Evolutionary conservation across 2,888 invertebrate species (phyloP).

Genomic region (Nomada ferruginata): DNA sequence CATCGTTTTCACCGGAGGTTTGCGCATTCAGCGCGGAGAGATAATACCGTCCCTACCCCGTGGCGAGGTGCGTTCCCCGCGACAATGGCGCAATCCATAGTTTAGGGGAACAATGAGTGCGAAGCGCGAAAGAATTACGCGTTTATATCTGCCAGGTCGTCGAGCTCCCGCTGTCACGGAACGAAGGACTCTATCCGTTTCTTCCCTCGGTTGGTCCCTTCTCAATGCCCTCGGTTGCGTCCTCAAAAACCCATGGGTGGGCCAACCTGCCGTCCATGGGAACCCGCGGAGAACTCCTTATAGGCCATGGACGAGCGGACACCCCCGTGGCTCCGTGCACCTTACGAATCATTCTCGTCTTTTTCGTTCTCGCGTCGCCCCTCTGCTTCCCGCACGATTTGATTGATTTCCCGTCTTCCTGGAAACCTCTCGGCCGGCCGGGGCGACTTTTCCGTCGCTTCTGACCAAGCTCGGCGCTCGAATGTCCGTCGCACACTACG

Average conservation of each 20-base stretch:
- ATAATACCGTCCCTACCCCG: slow-evolving; percentile 47
- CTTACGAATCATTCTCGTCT: slow-evolving; percentile 62
- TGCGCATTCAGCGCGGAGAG: slow-evolving; percentile 14
- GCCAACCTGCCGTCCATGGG: slow-evolving; percentile 80
- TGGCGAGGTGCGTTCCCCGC: slow-evolving; percentile 35
- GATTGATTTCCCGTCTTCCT: slow-evolving; percentile 57
- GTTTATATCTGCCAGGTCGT: slow-evolving; percentile 70
- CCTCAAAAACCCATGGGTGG: slow-evolving; percentile 82
- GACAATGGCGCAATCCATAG: slow-evolving; percentile 79
- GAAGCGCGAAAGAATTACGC: slow-evolving; percentile 76
- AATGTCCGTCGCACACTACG: neutral
- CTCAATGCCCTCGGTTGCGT: slow-evolving; percentile 55
- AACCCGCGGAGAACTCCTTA: slow-evolving; percentile 71
- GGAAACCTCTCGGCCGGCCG: slow-evolving; percentile 17
- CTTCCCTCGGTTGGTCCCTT: slow-evolving; percentile 55
- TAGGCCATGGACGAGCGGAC: slow-evolving; percentile 47
- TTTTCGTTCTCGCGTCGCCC: slow-evolving; percentile 34
- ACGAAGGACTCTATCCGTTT: slow-evolving; percentile 82
- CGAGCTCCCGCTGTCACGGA: slow-evolving; percentile 80
- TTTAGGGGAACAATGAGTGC: slow-evolving; percentile 81
- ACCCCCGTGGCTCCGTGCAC: slow-evolving; percentile 63
- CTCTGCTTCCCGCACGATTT: slow-evolving; percentile 3
- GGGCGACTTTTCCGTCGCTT: neutral
- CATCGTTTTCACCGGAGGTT: slow-evolving; percentile 50
- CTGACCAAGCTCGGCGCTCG: too few relatives aligned